Evolutionary conservation across 2,113 vertebrate species (phyloP), one percentile per base, ranked within the genome.

Genomic region (Calyptomena viridis): DNA sequence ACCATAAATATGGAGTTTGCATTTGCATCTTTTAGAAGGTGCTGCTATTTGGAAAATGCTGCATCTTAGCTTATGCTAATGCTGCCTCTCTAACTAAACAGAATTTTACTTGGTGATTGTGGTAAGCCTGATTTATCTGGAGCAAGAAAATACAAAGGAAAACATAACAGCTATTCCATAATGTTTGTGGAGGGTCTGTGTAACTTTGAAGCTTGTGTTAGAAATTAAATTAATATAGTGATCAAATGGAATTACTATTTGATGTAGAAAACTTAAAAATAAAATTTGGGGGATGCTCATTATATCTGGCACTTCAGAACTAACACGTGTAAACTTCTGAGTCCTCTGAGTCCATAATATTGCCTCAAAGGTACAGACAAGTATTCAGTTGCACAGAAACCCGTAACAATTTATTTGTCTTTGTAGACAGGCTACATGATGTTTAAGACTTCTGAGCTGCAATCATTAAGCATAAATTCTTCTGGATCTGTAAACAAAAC

Each of bases 401-500:
- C 35, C 62, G 72, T 16, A 16, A 12, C 31, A 60, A 35, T 68
- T 82, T 20, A 14, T 72, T 83, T 87, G 17, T 89, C 35, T 77
- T 95, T 94, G 50, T 84, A 99, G 99, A 98, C 97, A 6, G 96
- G 10, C 8, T 96, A 98, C n/a, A 94, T 77, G 59, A 83, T 11
- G 5, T 84, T 97, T 64, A 23, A 92, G 19, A 14, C 59, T n/a
- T 52, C 71, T 18, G 11, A 25, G 33, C 10, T 94, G 72, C 6
- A n/a, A 10, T 25, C 33, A 27, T 1, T 97, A 40, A 1, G 0
- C 1, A 1, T 98, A 89, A 9, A 0, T 16, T 83, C 50, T 16
- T 83, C 50, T 87, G 79, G 14, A 68, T 49, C 0, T 46, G 1
- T 4, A 25, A 27, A 0, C 27, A 0, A 1, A 42, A 50, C 0